Evolutionary conservation across 23 tunicate genomes (phyloP).

Genomic region (Trididemnum clinides): DNA sequence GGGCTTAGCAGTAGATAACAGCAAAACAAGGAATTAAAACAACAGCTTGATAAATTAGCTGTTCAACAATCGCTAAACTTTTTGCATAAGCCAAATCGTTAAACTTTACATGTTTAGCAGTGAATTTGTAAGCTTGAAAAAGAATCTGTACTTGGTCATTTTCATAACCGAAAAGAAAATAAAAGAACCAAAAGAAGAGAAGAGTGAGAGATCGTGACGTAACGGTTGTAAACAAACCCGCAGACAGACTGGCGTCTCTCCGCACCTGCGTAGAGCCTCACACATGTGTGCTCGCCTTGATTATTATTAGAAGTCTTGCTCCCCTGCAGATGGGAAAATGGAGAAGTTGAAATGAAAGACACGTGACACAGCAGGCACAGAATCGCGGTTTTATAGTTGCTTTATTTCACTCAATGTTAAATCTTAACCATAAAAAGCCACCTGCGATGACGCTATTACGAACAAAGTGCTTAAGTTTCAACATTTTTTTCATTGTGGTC

Average conservation of each 20-base stretch:
- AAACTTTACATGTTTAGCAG: background rate
- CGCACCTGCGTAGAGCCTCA: constrained; percentile 60
- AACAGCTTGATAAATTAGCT: too few relatives aligned
- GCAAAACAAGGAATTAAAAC: too few relatives aligned
- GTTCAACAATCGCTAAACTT: too few relatives aligned
- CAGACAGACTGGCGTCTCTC: constrained; percentile 74
- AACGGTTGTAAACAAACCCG: constrained; percentile 30
- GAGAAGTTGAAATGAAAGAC: background rate
- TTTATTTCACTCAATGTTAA: too few relatives aligned
- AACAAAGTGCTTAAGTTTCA: background rate
- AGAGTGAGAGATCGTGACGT: background rate
- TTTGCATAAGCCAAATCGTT: too few relatives aligned
- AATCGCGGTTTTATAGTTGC: too few relatives aligned
- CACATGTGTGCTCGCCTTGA: constrained; percentile 30
- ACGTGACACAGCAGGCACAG: too few relatives aligned
- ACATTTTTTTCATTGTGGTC: background rate
- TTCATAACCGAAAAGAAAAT: background rate
- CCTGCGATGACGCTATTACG: background rate
- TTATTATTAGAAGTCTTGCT: background rate
- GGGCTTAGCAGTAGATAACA: too few relatives aligned
- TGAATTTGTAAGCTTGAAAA: background rate
- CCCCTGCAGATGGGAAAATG: constrained; percentile 21
- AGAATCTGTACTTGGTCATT: background rate
- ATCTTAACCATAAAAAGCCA: too few relatives aligned
- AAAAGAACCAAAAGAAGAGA: constrained; percentile 13